A percentile compares a stretch with the other conserved stretches of the same genome.
These are phyloP conservation scores for Moxostoma hubbsi DNA, from an alignment of 2,797 vertebrate species.

Conservation along the genomic window DNA sequence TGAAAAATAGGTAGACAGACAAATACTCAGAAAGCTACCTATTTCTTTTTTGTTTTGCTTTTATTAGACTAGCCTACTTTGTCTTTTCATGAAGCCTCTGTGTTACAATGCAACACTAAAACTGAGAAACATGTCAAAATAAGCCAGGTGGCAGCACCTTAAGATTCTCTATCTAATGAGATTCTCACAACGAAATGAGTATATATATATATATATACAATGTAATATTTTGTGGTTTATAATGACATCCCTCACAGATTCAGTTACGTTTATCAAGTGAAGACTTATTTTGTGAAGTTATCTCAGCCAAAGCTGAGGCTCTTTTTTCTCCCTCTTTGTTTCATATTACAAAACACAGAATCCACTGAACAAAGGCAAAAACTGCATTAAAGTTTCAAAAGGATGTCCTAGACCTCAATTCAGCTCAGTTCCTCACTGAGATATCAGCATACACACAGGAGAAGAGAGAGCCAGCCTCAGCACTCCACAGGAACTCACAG, in stretches of 20 bases:
- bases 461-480: slow-evolving; percentile 5
- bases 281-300: neutral
- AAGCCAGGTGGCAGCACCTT: neutral
- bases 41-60: no score
- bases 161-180: no score
- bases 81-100: no score
- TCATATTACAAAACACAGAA: slow-evolving; percentile 14
- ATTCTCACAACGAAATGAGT: neutral
- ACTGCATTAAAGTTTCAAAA: slow-evolving; percentile 22
- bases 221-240: neutral
- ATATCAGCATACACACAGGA: neutral
- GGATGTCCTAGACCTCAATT: slow-evolving; percentile 18
- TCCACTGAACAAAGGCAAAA: slow-evolving; percentile 23
- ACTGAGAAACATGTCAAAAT: neutral
- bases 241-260: neutral
- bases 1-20: neutral
- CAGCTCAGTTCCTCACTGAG: slow-evolving; percentile 1
- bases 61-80: neutral
- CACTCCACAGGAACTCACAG: neutral
- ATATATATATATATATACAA: neutral
- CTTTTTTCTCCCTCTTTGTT: slow-evolving; percentile 8
- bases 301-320: neutral
- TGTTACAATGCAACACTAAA: neutral
- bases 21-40: neutral
- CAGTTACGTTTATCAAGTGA: neutral